Base-by-base conservation (phyloP, 2,113 vertebrate genomes). In the Thalassoma bifasciatum region DNA sequence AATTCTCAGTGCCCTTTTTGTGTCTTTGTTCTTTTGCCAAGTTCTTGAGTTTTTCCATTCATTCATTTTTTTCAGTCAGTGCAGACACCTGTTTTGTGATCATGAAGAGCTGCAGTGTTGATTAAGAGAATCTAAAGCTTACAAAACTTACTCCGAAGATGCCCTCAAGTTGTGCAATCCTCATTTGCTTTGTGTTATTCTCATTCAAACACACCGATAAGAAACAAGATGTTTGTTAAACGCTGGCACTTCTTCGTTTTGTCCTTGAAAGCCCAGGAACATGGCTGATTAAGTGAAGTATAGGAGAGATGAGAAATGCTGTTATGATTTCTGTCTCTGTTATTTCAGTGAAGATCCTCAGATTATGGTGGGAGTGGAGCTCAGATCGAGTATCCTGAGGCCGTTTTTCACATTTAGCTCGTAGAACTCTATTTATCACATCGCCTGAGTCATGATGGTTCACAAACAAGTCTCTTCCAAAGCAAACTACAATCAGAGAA, bases 401-500 rank as follows among this genome's bases (percentile, higher is more conserved):
- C 50, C 59, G 69, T 62, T 72, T 72, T 73, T 59, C 37, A 66
- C 66, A 66, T 77, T 84, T 74, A 46, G 36, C 7, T 72, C 58
- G 50, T 19, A 86, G 47, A 62, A 38, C 51, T 69, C 38, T 50
- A 79, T 88, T 85, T 64, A 72, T 83, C 86, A 83, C 57, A 49
- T n/a, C 52, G 50, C 61, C 53, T 86, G 66, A 75, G 36, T 79
- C 53, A 60, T 59, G 36, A 66, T 51, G 66, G 63, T 79, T 68
- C 65, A 46, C 52, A 71, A 83, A 75, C 69, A 73, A 80, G 72
- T 71, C 68, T 21, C 72, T 72, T 88, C 75, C 84, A 89, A 86
- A 67, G 70, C 66, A 91, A 88, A 88, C 84, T 80, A 74, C 68
- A 92, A 88, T 90, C 85, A 90, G 65, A 26, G 21, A 88, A 67